These are phyloP conservation scores for Empidonax alnorum DNA, from an alignment of 2,113 vertebrate genomes.

Conservation along the genomic window DNA sequence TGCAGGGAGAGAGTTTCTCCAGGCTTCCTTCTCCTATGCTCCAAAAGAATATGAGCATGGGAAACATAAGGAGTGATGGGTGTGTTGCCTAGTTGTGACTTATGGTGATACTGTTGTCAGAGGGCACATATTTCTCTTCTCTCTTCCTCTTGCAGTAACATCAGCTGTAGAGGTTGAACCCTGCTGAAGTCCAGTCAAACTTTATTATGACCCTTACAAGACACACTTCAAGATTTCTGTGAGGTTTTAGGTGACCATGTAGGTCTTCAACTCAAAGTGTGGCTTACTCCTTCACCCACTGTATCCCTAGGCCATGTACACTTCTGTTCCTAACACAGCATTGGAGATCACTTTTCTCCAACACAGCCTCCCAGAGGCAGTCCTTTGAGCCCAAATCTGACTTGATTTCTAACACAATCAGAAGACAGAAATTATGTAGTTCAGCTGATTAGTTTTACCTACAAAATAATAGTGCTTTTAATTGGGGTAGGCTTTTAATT, in stretches of 20 bases:
- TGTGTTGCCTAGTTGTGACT: background rate
- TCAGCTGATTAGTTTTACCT: background rate
- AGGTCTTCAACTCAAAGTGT: background rate
- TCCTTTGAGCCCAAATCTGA: background rate
- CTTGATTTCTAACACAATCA: background rate
- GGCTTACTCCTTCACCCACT: background rate
- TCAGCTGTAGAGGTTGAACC: background rate
- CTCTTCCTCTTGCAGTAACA: background rate
- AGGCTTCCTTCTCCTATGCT: background rate
- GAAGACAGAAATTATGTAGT: background rate
- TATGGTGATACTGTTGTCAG: rapidly evolving
- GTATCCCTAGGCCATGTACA: background rate
- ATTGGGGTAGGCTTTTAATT: background rate
- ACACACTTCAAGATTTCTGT: background rate
- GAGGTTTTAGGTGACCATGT: background rate
- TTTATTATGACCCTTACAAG: background rate
- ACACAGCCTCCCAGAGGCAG: background rate
- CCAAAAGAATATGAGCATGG: background rate
- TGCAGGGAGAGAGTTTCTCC: background rate
- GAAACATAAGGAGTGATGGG: rapidly evolving
- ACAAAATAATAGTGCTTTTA: background rate
- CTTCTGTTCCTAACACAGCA: background rate
- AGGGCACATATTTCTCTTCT: background rate
- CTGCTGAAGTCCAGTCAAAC: background rate
- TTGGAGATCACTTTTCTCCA: background rate